A percentile compares a stretch with the other conserved stretches of the same genome.
Evolutionary conservation across 2,888 invertebrate species (phyloP).

Genomic region (Amphipoea lucens): DNA sequence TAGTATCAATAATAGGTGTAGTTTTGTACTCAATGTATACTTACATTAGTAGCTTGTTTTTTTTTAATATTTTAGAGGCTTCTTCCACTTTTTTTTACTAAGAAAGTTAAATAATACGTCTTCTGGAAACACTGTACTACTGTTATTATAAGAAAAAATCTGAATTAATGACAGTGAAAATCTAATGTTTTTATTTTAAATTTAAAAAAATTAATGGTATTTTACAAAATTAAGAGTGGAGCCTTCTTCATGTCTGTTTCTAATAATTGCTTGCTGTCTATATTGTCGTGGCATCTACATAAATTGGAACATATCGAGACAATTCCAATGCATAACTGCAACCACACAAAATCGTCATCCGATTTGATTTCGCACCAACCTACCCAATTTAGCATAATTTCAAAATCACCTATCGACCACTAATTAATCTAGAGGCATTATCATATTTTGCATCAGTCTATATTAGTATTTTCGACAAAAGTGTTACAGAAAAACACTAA

Average conservation of each 20-base stretch:
- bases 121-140: neutral
- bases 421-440: neutral
- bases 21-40: neutral
- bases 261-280: no score
- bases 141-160: neutral
- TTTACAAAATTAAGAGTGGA: neutral
- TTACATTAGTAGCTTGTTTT: neutral
- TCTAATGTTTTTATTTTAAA: no score
- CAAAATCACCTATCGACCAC: neutral
- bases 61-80: neutral
- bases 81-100: no score
- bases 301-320: neutral
- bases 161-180: neutral
- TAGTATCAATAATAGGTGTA: neutral
- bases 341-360: neutral
- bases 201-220: no score
- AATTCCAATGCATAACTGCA: neutral
- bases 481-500: slow-evolving; percentile 11
- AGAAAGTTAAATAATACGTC: neutral
- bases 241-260: neutral
- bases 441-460: neutral
- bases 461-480: neutral
- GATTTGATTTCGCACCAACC: neutral
- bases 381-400: neutral
- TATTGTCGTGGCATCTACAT: neutral